A percentile compares a stretch with the other conserved stretches of the same genome.
phyloP scores from a whole-genome alignment of 2,113 vertebrate species.

The Sylvicapra grimmia region DNA sequence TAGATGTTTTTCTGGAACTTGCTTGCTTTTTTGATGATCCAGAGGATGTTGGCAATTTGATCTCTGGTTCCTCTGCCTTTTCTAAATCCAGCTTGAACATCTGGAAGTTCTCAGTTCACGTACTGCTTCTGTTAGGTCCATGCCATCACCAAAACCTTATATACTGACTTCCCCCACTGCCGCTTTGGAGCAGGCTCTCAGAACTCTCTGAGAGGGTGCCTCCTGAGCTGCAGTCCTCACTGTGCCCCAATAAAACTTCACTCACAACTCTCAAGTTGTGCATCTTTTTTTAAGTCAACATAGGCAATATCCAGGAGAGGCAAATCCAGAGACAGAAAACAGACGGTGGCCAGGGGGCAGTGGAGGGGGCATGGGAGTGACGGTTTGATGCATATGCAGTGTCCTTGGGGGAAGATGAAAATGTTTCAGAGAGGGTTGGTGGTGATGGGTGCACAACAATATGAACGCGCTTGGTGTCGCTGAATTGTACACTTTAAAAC shows the following conservation, averaged over 20 bases:
- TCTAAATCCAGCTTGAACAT: neutral
- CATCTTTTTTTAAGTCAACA: neutral
- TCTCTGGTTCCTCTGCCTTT: neutral
- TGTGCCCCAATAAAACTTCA: neutral
- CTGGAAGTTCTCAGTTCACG: neutral
- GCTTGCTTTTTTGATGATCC: neutral
- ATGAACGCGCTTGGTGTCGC: accelerated
- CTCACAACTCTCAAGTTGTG: neutral
- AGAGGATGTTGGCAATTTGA: accelerated
- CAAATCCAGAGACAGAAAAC: neutral
- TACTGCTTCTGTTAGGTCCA: neutral
- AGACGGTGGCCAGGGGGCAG: accelerated
- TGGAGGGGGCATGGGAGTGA: accelerated
- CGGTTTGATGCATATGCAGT: accelerated
- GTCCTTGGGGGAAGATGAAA: neutral
- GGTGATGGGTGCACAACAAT: accelerated
- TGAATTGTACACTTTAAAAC: neutral
- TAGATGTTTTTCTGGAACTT: neutral
- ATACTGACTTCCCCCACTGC: neutral
- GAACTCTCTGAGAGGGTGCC: neutral
- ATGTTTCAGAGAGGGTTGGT: too few relatives aligned
- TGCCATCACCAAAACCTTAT: neutral
- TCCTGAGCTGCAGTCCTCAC: neutral
- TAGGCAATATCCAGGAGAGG: neutral
- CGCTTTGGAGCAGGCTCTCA: neutral